These are phyloP conservation scores for Stegodyphus mimosarum DNA, from an alignment of 1,140 invertebrate species.

Conservation along the genomic window DNA sequence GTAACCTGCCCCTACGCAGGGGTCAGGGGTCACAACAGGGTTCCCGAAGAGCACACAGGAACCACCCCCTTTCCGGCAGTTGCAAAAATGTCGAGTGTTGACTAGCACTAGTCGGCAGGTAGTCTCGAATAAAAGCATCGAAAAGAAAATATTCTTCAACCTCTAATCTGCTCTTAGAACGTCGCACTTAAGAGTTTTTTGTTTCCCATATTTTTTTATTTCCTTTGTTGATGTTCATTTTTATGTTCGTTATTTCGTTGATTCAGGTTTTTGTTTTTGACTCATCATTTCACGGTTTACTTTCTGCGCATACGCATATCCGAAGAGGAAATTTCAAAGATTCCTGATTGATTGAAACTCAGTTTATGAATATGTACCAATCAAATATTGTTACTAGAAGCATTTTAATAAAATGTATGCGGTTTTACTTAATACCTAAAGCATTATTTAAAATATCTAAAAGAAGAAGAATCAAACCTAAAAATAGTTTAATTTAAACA, in stretches of 20 bases:
- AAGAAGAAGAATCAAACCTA: no score
- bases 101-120: constrained; percentile 50
- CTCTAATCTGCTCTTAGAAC: constrained; percentile 45
- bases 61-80: constrained; percentile 50
- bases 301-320: no score
- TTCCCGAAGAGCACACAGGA: constrained; percentile 46
- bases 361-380: no score
- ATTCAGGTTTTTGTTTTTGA: no score
- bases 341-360: no score
- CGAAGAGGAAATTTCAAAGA: no score
- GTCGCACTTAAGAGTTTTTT: constrained; percentile 12
- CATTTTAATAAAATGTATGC: no score
- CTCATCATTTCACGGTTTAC: no score
- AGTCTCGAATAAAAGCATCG: constrained; percentile 41
- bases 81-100: constrained; percentile 58
- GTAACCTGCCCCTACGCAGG: constrained; percentile 56
- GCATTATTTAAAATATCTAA: no score
- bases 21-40: constrained; percentile 42
- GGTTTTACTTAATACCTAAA: no score
- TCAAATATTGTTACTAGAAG: no score
- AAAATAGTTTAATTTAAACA: no score
- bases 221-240: constrained; percentile 1
- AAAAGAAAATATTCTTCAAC: constrained; percentile 55
- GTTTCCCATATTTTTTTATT: constrained; percentile 16
- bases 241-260: not conserved